Evolutionary conservation across 2,888 invertebrate genomes (phyloP), one percentile per base, ranked within the genome.

Genomic region (Catocala nupta): DNA sequence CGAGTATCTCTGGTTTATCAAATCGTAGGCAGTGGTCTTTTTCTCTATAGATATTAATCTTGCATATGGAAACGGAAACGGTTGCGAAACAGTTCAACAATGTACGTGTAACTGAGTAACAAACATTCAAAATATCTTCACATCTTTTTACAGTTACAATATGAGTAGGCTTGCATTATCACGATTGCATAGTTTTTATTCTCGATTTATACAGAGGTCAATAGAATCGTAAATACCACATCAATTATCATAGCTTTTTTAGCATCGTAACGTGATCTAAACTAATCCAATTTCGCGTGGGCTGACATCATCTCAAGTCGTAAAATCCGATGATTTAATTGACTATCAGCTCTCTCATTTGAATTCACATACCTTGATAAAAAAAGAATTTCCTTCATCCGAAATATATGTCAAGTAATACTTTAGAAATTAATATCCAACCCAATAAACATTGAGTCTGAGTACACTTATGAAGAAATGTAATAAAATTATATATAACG

Each of bases 401-500:
- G 44, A 47, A 54, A 54, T 47, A 74, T 63, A 72, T 61, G 66
- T 75, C 68, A 71, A 73, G 74, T 71, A 65, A 63, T 78, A 65
- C 74, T 78, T 73, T 53, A 61, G 34, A 78, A 78, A 77, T 80
- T 80, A 84, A 84, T 81, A 83, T 74, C 67, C 68, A 70, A 70
- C 56, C 73, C 81, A 79, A 82, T 81, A 83, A 78, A 74, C 78
- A 78, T 81, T 65, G 59, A 77, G 63, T 59, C 36, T 39, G 55
- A 59, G 73, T 73, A 73, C 67, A 74, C 65, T 79, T 68, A 63
- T 36, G 69, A 72, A 71, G 80, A 81, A 82, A 83, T 80, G 80
- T 82, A 87, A 87, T 86, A 86, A 88, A 87, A 87, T 85, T 81
- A 84, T 75, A 69, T 79, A 76, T 82, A 81, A 80, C 80, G 78